A percentile compares a stretch with the other conserved stretches of the same genome.
These are phyloP conservation scores for Stenodema calcarata DNA, from an alignment of 2,888 invertebrate species.

Conservation along the genomic window DNA sequence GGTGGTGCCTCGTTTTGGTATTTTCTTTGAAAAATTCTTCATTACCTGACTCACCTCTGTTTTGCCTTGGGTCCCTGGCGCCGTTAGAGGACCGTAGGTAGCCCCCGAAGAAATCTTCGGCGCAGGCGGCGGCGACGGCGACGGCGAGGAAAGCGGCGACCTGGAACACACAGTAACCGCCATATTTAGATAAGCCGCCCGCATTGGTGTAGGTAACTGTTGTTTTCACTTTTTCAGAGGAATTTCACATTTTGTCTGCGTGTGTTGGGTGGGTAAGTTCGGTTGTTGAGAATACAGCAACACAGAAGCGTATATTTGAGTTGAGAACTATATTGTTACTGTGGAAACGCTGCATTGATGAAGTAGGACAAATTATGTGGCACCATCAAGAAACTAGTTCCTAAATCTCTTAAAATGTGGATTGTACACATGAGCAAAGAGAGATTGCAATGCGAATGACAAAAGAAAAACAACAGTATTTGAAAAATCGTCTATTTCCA, in stretches of 20 bases:
- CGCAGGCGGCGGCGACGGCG: slow-evolving; percentile 38
- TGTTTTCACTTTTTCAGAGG: not conserved
- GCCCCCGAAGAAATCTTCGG: slow-evolving; percentile 53
- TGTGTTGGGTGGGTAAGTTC: no score
- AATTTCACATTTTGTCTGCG: not conserved
- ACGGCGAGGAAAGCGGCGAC: slow-evolving; percentile 46
- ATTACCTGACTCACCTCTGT: slow-evolving; percentile 61
- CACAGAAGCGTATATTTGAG: no score
- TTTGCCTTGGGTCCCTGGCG: slow-evolving; percentile 68
- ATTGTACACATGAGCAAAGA: no score
- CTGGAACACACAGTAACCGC: slow-evolving; percentile 45
- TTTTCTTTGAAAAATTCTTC: not conserved
- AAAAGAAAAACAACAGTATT: no score
- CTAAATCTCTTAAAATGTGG: no score
- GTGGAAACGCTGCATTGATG: no score
- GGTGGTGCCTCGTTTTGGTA: not conserved
- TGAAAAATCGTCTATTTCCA: no score
- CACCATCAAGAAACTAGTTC: no score
- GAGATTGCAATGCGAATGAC: no score
- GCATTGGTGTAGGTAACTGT: not conserved
- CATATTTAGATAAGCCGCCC: not conserved
- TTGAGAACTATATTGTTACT: no score
- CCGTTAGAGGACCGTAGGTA: slow-evolving; percentile 58
- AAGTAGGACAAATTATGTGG: no score
- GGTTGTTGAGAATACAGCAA: no score